Base-by-base conservation (phyloP, 2,797 vertebrate genomes). In the Hybognathus amarus region DNA sequence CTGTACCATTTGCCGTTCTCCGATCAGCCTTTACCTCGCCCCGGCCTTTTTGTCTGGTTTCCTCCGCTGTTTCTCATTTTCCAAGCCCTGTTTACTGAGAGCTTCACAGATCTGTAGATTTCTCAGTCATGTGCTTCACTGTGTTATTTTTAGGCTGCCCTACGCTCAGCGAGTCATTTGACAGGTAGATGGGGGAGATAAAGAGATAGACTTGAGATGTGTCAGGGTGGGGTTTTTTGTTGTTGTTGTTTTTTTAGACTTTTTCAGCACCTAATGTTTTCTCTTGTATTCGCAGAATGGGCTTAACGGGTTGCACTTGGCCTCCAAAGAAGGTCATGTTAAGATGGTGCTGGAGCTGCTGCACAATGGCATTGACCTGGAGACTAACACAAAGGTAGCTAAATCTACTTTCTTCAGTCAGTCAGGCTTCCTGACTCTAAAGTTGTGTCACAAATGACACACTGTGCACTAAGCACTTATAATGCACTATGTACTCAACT, bases 341-440 rank as follows among this genome's bases (percentile, higher is more conserved):
- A 99, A 99, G 91, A 98, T 99, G 97, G 98, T 99, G 81, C 93
- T 97, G 87, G 97, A 97, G 91, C 94, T 99, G 59, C 93, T 99
- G 85, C 97, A 98, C 86, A 85, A 96, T 77, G 97, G 97, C 76
- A 99, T 99, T 4, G 91, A 96, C 78, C 86, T 99, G 91, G 98
- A 99, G 93, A 95, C 97, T 7, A 98, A 95, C 1, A 99, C 98
- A 84, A 99, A 99, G 97, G 98, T 99, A n/a, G n/a, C n/a, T n/a
- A 94, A 68, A 70, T 64, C 30, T 63, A 12, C n/a, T 24, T 38
- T 2, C 15, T 20, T 73, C 2, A 13, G 17, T 66, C 11, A 24
- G 2, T 40, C 69, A 50, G 27, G 10, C 24, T 45, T 61, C 54
- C 40, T 12, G 56, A 59, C n/a, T 59, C 54, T 59, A n/a, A 59